Percentiles rank a stretch among this genome's conserved stretches.
phyloP scores from a whole-genome alignment of 1,140 invertebrate species.

The Saccostrea glomerata region DNA sequence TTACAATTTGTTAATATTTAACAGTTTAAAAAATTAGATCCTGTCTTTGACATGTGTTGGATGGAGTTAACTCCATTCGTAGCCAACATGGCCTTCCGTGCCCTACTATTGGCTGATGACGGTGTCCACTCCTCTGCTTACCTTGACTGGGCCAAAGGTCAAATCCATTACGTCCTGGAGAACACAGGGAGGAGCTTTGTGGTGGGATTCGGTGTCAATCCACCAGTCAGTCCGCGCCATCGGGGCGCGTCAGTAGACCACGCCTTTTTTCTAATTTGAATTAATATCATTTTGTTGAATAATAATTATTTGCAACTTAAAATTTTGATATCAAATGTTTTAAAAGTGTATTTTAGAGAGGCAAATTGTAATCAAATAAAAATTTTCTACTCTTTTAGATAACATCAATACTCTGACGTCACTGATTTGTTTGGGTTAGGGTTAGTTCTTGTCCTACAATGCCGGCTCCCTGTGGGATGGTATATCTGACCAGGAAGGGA shows the following conservation, averaged over 20 bases:
- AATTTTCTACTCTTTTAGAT: too few species aligned
- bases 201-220: slow-evolving; percentile 84
- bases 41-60: too few species aligned
- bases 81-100: slow-evolving; percentile 64
- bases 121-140: slow-evolving; percentile 65
- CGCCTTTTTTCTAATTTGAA: not conserved
- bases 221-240: slow-evolving; percentile 79
- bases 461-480: slow-evolving; percentile 66
- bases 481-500: slow-evolving; percentile 58
- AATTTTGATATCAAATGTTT: too few species aligned
- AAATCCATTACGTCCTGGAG: slow-evolving; percentile 84
- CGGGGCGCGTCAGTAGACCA: slow-evolving; percentile 44
- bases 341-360: too few species aligned
- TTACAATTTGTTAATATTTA: too few species aligned
- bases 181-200: slow-evolving; percentile 83
- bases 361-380: too few species aligned
- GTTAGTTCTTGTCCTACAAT: slow-evolving; percentile 71
- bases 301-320: too few species aligned
- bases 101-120: slow-evolving; percentile 63
- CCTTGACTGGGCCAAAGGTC: slow-evolving; percentile 81
- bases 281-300: not conserved
- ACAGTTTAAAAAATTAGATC: too few species aligned
- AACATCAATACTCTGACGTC: too few species aligned
- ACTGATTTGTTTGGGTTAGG: not conserved
- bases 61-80: not conserved